Percentiles rank a stretch among this genome's conserved stretches.
phyloP scores from a whole-genome alignment of 1,140 invertebrate genomes.

The Diorhabda sublineata region DNA sequence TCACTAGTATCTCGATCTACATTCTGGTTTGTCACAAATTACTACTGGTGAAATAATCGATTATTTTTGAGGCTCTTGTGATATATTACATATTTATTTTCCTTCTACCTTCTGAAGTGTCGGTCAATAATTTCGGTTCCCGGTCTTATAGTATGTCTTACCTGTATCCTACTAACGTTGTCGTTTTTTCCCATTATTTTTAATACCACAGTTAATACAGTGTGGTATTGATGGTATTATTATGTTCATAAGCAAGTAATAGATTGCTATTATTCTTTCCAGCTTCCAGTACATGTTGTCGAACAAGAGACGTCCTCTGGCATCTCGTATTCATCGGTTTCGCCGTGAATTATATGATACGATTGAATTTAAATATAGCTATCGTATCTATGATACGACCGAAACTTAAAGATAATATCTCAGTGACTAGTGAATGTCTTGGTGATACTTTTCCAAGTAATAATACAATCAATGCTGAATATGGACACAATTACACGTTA shows the following conservation, averaged over 20 bases:
- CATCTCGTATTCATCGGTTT: slow-evolving; percentile 68
- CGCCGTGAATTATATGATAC: slow-evolving; percentile 73
- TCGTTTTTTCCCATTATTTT: not conserved
- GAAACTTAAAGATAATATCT: slow-evolving; percentile 31
- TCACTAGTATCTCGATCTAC: too few species aligned
- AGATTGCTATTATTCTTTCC: slow-evolving; percentile 1
- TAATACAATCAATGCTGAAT: not conserved
- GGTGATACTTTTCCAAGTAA: not conserved
- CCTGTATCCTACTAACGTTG: not conserved
- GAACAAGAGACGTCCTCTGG: slow-evolving; percentile 54
- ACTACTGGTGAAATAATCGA: too few species aligned
- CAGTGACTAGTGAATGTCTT: slow-evolving; percentile 38
- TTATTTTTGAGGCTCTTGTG: too few species aligned
- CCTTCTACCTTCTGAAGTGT: too few species aligned
- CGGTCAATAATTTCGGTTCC: too few species aligned
- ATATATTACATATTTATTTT: too few species aligned
- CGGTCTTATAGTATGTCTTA: not conserved
- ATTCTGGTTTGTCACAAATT: too few species aligned
- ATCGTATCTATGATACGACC: slow-evolving; percentile 76
- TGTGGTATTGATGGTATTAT: not conserved
- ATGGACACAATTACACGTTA: too few species aligned
- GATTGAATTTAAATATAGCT: slow-evolving; percentile 81
- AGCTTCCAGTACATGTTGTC: slow-evolving; percentile 30
- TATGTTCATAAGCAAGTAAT: not conserved
- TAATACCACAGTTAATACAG: not conserved